Evolutionary conservation across 2,888 invertebrate genomes (phyloP).

Genomic region (Anthrax anthrax): DNA sequence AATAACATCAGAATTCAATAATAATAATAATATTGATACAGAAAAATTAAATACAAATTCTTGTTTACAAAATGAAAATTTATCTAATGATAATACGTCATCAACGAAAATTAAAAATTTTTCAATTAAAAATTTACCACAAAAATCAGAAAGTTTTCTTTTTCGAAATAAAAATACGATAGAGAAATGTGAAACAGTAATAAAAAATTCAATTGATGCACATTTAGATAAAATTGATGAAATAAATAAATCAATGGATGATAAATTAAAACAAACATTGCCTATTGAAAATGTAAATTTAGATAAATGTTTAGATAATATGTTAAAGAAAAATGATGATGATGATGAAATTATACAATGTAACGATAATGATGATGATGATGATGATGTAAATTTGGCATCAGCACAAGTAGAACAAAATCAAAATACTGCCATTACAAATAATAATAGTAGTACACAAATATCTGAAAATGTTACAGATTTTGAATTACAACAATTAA

Average conservation of each 20-base stretch:
- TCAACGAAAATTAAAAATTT: neutral
- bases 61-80: no score
- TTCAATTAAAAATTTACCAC: neutral
- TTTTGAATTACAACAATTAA: neutral
- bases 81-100: neutral
- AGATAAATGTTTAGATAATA: neutral
- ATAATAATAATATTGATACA: no score
- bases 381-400: no score
- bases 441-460: neutral
- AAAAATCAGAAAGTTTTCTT: neutral
- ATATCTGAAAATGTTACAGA: neutral
- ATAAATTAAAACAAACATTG: slow-evolving; percentile 25
- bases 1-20: no score
- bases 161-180: neutral
- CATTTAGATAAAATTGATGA: slow-evolving; percentile 31
- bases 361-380: neutral
- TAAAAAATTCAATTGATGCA: slow-evolving; percentile 28
- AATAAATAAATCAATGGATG: slow-evolving; percentile 27
- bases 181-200: neutral
- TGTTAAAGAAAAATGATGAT: neutral
- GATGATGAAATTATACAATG: neutral
- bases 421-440: neutral
- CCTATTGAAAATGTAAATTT: slow-evolving; percentile 8
- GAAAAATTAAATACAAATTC: no score
- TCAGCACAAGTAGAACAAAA: neutral